Base-by-base conservation (phyloP, 35 echinoderm and acorn worm genomes). In the Apostichopus parvimensis region DNA sequence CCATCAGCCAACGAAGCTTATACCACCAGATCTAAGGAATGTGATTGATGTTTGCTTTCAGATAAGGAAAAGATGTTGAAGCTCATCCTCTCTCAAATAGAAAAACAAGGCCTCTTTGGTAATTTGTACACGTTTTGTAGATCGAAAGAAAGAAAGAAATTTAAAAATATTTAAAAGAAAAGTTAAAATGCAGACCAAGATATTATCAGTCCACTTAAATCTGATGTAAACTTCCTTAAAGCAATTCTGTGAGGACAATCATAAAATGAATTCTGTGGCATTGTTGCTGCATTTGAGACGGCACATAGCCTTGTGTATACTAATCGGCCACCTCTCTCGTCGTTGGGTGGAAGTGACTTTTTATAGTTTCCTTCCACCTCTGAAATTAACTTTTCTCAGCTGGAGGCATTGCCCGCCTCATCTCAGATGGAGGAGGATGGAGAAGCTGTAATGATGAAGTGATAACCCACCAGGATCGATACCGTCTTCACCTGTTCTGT, bases 321-420 rank as follows among this genome's bases (percentile, higher is more conserved):
- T 45, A 45, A 45, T 45, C 34, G 34, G 34, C 34, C 34, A 45
- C 11, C 64, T 68, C 64, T 45, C 64, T 68, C 64, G 18, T 68
- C 8, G 64, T 5, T 14, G 64, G 64, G 18, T 14, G 6, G 64
- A 18, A 68, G 64, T 68, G 64, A 68, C 64, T 68, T 68, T 0
- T 68, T 80, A 52, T 52, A 45, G 79, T 80, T 80, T 34, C 34
- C 14, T 56, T 82, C 12, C 79, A 34, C 54, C 79, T 56, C 54
- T 82, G 9, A 82, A 82, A 82, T 82, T 82, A 82, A 17, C 55
- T 17, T 18, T n/a, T 53, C 79, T 20, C 79, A 15, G 25, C 53
- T 82, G 79, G 79, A 82, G 54, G 18, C 79, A 45, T 56, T 17
- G 17, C 18, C 79, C 55, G 34, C 52, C 79, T 82, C 79, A 0